A percentile compares a stretch with the other conserved stretches of the same genome.
Evolutionary conservation across 2,797 vertebrate species (phyloP).

Genomic region (Potorous gilbertii): DNA sequence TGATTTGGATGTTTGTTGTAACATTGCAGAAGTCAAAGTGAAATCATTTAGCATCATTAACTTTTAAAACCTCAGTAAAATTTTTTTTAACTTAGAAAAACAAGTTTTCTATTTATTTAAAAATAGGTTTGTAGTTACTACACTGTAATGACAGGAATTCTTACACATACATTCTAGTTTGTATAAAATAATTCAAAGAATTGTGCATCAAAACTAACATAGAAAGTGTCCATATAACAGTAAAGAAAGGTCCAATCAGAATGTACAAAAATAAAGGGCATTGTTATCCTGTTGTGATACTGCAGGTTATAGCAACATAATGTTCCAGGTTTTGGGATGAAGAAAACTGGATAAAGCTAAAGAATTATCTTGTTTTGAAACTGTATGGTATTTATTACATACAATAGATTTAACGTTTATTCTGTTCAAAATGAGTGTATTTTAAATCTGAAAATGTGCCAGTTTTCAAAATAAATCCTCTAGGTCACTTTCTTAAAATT

Average conservation of each 20-base stretch:
- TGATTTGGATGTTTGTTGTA: slow-evolving; percentile 10
- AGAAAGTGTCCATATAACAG: slow-evolving; percentile 91
- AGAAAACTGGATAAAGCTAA: slow-evolving; percentile 84
- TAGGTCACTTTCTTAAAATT: slow-evolving; percentile 81
- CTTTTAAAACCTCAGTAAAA: background rate
- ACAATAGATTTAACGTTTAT: slow-evolving; percentile 85
- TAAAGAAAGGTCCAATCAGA: slow-evolving; percentile 88
- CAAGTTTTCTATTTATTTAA: slow-evolving; percentile 94
- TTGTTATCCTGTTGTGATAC: slow-evolving; percentile 85
- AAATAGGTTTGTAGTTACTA: slow-evolving; percentile 98
- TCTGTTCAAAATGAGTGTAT: slow-evolving; percentile 86
- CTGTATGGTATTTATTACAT: slow-evolving; percentile 85
- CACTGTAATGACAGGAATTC: slow-evolving; percentile 97
- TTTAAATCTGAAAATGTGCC: slow-evolving; percentile 85
- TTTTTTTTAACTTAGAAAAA: slow-evolving; percentile 84
- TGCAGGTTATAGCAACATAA: slow-evolving; percentile 82
- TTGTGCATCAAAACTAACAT: slow-evolving; percentile 97
- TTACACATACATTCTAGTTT: slow-evolving; percentile 98
- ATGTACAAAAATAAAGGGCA: slow-evolving; percentile 90
- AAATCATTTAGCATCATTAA: slow-evolving; percentile 42
- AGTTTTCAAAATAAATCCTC: slow-evolving; percentile 85
- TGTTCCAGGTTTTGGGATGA: slow-evolving; percentile 82
- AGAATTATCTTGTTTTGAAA: slow-evolving; percentile 84
- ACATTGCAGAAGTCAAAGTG: slow-evolving; percentile 49
- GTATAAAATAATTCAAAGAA: slow-evolving; percentile 94